Conservation (phyloP, 2,888 invertebrate genomes). For the Gerris lacustris region DNA sequence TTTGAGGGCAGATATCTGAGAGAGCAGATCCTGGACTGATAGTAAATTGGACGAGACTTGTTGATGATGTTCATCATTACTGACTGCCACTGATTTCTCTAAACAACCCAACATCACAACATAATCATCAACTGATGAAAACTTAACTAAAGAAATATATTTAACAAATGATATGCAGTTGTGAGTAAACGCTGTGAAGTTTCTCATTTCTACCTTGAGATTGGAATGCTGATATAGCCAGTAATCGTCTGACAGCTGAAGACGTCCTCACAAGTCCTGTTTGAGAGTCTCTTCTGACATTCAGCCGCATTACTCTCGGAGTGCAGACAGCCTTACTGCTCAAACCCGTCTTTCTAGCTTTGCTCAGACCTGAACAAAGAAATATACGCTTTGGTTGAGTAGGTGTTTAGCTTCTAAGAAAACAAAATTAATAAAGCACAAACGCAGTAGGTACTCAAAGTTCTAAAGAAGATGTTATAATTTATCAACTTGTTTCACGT, state of each 20-base stretch:
- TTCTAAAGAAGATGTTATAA: too few relatives aligned
- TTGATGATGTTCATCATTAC: slow-evolving; percentile 14
- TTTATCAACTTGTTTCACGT: too few relatives aligned
- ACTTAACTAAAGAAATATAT: background rate
- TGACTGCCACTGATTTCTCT: slow-evolving; percentile 17
- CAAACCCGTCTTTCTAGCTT: background rate
- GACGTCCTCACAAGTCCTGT: slow-evolving; percentile 23
- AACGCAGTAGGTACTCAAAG: too few relatives aligned
- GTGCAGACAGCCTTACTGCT: slow-evolving; percentile 21
- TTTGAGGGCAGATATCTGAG: slow-evolving; percentile 37
- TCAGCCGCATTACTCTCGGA: slow-evolving; percentile 26
- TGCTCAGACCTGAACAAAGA: background rate
- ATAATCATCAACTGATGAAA: background rate
- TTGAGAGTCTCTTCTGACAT: slow-evolving; percentile 18
- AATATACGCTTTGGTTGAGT: too few relatives aligned
- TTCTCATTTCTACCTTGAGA: too few relatives aligned
- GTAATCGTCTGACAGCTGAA: slow-evolving; percentile 23
- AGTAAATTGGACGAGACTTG: slow-evolving; percentile 2
- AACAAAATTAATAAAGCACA: too few relatives aligned
- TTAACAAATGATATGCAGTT: too few relatives aligned
- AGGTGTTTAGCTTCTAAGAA: too few relatives aligned
- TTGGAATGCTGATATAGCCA: slow-evolving; percentile 24
- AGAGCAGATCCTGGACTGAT: slow-evolving; percentile 33
- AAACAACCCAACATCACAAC: background rate
- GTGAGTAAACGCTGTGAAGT: too few relatives aligned